These are phyloP conservation scores for Aphis craccivora DNA, from an alignment of 1,140 invertebrate genomes.

Conservation along the genomic window DNA sequence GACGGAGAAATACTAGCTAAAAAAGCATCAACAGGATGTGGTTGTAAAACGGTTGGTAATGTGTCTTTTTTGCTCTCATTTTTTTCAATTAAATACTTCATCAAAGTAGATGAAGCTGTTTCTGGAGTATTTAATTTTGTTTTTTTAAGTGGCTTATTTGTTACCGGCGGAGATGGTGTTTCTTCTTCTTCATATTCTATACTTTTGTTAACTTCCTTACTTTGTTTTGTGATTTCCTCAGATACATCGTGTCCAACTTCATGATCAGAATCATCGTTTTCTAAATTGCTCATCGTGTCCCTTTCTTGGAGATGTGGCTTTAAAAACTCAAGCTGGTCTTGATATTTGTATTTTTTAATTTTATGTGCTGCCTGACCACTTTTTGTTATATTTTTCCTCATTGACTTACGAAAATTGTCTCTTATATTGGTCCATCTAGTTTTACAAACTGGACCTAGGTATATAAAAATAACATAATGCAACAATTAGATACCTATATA, in stretches of 20 bases:
- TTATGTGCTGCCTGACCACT: neutral
- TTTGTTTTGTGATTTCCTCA: neutral
- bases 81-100: neutral
- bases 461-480: too few relatives aligned
- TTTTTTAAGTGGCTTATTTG: neutral
- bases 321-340: too few relatives aligned
- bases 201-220: too few relatives aligned
- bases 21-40: neutral
- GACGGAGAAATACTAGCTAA: neutral
- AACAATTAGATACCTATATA: too few relatives aligned
- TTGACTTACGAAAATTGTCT: neutral
- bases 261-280: neutral
- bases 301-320: too few relatives aligned
- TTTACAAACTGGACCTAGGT: neutral
- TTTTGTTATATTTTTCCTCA: neutral
- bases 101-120: neutral
- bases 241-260: neutral
- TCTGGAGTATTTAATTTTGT: neutral
- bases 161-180: too few relatives aligned
- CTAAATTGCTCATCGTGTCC: too few relatives aligned
- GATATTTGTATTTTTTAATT: neutral
- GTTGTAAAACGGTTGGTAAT: too few relatives aligned
- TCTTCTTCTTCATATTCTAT: too few relatives aligned
- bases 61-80: neutral
- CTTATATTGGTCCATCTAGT: neutral